phyloP scores from a whole-genome alignment of 2,797 vertebrate species.

The Acanthopagrus latus region DNA sequence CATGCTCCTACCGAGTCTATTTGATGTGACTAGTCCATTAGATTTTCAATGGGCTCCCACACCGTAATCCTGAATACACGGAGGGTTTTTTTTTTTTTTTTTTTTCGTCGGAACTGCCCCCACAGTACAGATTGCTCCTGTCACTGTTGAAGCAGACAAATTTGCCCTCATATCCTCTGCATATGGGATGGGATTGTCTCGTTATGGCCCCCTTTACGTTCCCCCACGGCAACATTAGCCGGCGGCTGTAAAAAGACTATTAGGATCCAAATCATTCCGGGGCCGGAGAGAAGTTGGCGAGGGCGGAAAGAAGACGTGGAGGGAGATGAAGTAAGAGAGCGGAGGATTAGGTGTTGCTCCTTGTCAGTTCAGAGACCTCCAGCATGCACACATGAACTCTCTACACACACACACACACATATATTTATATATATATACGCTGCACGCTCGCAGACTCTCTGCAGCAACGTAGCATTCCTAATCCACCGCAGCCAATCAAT shows the following conservation, averaged over 20 bases:
- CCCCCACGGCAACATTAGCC: slow-evolving; percentile 84
- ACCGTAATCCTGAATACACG: slow-evolving; percentile 78
- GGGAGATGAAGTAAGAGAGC: slow-evolving; percentile 50
- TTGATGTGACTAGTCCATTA: slow-evolving; percentile 83
- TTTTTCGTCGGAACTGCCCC: slow-evolving; percentile 63
- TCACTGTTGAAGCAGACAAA: slow-evolving; percentile 81
- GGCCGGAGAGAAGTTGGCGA: slow-evolving; percentile 50
- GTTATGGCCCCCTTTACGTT: slow-evolving; percentile 79
- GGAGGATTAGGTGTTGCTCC: slow-evolving; percentile 48
- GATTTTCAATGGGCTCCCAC: slow-evolving; percentile 78
- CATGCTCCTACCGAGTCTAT: slow-evolving; percentile 73
- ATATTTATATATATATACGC: not conserved
- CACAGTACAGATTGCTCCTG: slow-evolving; percentile 75
- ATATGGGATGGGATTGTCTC: slow-evolving; percentile 79
- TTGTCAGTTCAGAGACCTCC: slow-evolving; percentile 44
- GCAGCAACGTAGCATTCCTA: slow-evolving; percentile 65
- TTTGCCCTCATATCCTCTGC: slow-evolving; percentile 74
- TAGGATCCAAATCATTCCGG: slow-evolving; percentile 78
- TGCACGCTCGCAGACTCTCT: slow-evolving; percentile 36
- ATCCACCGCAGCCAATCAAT: slow-evolving; percentile 80
- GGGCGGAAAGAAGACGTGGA: slow-evolving; percentile 40
- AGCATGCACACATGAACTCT: slow-evolving; percentile 32
- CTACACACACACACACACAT: not conserved
- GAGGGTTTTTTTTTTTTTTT: slow-evolving; percentile 39
- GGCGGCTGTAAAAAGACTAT: slow-evolving; percentile 84